These are phyloP conservation scores for Elysia chlorotica DNA, from an alignment of 1,140 invertebrate genomes.

Conservation along the genomic window DNA sequence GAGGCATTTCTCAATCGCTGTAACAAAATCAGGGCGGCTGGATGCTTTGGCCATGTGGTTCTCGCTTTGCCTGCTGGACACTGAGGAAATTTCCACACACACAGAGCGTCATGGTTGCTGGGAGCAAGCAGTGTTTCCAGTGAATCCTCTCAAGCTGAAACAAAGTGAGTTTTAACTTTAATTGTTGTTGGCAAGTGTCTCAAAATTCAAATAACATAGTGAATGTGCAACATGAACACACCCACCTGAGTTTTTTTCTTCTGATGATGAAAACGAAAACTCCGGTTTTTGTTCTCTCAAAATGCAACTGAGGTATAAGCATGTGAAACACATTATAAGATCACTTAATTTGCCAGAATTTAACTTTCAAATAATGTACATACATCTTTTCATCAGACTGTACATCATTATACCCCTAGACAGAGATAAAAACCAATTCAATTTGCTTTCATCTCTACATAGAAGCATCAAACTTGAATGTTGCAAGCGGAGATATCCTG, in stretches of 20 bases:
- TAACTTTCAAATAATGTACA: background rate
- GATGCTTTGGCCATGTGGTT: constrained; percentile 77
- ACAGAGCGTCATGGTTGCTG: constrained; percentile 67
- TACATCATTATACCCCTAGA: background rate
- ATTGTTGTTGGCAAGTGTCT: no score
- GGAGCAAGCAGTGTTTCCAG: constrained; percentile 76
- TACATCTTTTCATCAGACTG: no score
- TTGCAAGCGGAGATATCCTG: background rate
- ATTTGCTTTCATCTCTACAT: background rate
- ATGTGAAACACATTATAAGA: background rate
- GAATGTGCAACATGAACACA: background rate
- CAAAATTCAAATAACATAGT: no score
- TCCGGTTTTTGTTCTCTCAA: background rate
- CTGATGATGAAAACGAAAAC: background rate
- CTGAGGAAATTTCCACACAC: constrained; percentile 67
- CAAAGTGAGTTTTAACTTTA: background rate
- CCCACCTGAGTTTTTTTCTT: background rate
- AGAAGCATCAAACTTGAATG: background rate
- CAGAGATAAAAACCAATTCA: background rate
- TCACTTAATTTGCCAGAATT: background rate
- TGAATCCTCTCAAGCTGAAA: constrained; percentile 4
- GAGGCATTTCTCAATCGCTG: no score
- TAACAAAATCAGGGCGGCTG: constrained; percentile 64
- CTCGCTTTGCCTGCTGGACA: constrained; percentile 71
- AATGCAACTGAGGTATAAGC: background rate